Evolutionary conservation across 30 jellyfish, hydroid and myxozoan species (phyloP).

Genomic region (Cassiopea andromeda): DNA sequence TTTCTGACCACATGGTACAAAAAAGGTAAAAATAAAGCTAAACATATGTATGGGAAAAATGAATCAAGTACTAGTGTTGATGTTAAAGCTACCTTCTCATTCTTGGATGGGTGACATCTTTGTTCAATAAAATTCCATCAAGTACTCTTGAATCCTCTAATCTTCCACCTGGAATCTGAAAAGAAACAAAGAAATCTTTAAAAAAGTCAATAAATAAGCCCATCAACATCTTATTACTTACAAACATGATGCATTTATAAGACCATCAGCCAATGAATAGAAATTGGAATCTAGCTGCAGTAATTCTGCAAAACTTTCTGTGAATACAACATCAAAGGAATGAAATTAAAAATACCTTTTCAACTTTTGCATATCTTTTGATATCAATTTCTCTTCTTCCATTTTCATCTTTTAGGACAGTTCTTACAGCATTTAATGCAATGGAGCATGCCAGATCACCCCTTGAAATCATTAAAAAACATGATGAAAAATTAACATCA

Average conservation of each 20-base stretch:
- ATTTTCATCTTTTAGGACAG: constrained; percentile 75
- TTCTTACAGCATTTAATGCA: constrained; percentile 88
- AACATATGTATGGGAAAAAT: too few relatives aligned
- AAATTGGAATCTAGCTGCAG: too few relatives aligned
- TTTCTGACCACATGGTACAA: too few relatives aligned
- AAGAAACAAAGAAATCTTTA: neutral
- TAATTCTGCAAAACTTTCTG: too few relatives aligned
- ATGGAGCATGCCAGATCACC: constrained; percentile 88
- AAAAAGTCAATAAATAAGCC: neutral
- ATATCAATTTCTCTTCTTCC: constrained; percentile 93
- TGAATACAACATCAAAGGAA: neutral
- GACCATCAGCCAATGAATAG: neutral
- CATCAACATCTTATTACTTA: neutral
- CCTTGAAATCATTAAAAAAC: constrained; percentile 24
- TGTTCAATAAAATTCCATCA: constrained; percentile 92
- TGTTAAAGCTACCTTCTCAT: constrained; percentile 63
- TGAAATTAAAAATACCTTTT: constrained; percentile 46
- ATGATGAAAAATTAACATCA: neutral
- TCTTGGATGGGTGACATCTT: constrained; percentile 96
- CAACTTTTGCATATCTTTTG: constrained; percentile 94
- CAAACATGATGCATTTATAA: neutral
- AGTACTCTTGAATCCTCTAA: constrained; percentile 93
- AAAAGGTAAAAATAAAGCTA: too few relatives aligned
- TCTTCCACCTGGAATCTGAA: constrained; percentile 91
- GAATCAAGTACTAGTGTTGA: too few relatives aligned